A percentile compares a stretch with the other conserved stretches of the same genome.
phyloP scores from a whole-genome alignment of 2,797 vertebrate genomes.

The Melanotaenia maccullochi region DNA sequence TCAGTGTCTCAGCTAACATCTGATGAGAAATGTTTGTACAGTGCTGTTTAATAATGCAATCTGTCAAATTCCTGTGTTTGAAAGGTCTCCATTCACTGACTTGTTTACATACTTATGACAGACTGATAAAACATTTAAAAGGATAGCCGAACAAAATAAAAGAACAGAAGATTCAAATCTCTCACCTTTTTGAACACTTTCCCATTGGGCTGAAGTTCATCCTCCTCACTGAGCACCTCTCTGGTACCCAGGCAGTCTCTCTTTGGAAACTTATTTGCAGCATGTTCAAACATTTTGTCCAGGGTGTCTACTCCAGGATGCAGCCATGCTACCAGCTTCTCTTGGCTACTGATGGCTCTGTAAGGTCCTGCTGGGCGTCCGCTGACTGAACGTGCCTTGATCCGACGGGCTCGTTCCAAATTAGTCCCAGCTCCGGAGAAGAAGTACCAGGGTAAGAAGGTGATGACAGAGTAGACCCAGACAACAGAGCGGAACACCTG shows the following conservation, averaged over 20 bases:
- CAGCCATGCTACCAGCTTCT: conserved; percentile 86
- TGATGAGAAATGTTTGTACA: neutral
- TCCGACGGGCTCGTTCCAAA: conserved; percentile 85
- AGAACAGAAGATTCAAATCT: neutral
- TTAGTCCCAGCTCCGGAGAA: conserved; percentile 86
- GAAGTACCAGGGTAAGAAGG: conserved; percentile 95
- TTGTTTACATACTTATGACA: neutral
- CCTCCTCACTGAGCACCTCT: conserved; percentile 95
- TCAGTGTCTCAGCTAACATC: neutral
- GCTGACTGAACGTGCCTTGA: conserved; percentile 89
- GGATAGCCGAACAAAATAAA: neutral
- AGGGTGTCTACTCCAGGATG: conserved; percentile 91
- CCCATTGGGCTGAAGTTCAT: conserved; percentile 95
- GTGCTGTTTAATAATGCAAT: neutral
- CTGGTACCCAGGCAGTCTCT: conserved; percentile 93
- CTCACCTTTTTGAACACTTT: conserved; percentile 99
- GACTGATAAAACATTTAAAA: neutral
- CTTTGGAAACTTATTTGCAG: conserved; percentile 85
- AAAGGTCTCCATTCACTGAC: neutral
- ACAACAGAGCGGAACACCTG: conserved; percentile 92
- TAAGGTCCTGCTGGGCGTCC: conserved; percentile 87
- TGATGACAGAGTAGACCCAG: conserved; percentile 92
- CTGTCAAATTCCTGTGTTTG: neutral
- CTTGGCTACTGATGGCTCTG: conserved; percentile 88
- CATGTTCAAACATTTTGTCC: conserved; percentile 93